Base-by-base conservation (phyloP, 2,113 vertebrate species). In the Macquaria ambigua region DNA sequence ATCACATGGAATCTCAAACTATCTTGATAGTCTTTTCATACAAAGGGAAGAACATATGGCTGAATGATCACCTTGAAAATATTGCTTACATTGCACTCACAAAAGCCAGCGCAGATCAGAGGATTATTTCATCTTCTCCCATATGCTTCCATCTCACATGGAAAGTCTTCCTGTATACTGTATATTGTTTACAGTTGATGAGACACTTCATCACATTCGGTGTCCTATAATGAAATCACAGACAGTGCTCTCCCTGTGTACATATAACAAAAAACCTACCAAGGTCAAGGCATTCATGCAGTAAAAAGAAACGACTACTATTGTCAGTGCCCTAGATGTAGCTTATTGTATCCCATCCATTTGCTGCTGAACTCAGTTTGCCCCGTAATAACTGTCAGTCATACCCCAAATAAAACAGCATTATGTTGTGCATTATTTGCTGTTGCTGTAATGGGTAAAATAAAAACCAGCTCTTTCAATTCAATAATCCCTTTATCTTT, bases 301-400 rank as follows among this genome's bases (percentile, higher is more conserved):
- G 82, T 83, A 79, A 85, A 90, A 85, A 75, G 62, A 86, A 92
- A 79, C 37, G 31, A 79, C 64, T 82, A 43, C 52, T 83, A 28
- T 73, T 79, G 80, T 85, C 58, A 31, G 61, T 53, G 72, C 77
- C 75, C 69, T 11, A 18, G 74, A 79, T 77, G 85, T 55, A 31
- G 81, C 70, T 43, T 73, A 82, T 77, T 87, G 58, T 77, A 76
- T 81, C 48, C 75, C 82, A 87, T 87, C 72, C 66, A 83, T 92
- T 90, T 78, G 50, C 77, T n/a, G 62, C 82, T 91, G 76, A 84
- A 90, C 80, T 89, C 84, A 86, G 68, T 84, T 84, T 89, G 74
- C 77, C 63, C 79, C 1, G 1, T 69, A 88, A 83, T 89, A 87
- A 80, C 58, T 82, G 85, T 79, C 84, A 91, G 61, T 87, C 78